Conservation (phyloP, 1,140 invertebrate species). For the Phymorhynchus buccinoides region DNA sequence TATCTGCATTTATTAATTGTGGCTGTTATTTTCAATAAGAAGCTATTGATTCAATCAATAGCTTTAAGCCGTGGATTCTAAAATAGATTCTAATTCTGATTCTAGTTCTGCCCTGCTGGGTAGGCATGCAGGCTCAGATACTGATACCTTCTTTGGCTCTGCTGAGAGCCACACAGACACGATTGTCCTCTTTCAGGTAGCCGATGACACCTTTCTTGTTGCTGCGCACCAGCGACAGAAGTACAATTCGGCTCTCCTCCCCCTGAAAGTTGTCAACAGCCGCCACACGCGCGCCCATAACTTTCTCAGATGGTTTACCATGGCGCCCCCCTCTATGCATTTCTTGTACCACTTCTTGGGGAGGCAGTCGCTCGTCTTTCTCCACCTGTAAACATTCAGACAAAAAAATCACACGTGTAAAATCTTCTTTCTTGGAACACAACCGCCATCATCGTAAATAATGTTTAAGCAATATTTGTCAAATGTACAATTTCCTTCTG, state of each 20-base stretch:
- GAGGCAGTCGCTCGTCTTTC: neutral
- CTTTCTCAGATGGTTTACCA: slow-evolving; percentile 79
- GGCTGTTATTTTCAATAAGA: too few relatives aligned
- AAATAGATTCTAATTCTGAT: too few relatives aligned
- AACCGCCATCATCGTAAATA: too few relatives aligned
- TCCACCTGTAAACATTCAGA: neutral
- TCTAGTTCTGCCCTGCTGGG: too few relatives aligned
- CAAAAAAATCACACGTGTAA: too few relatives aligned
- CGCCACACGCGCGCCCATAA: slow-evolving; percentile 80
- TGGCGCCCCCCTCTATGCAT: neutral
- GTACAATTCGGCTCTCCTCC: slow-evolving; percentile 86
- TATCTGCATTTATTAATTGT: too few relatives aligned
- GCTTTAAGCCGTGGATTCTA: too few relatives aligned
- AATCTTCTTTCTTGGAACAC: too few relatives aligned
- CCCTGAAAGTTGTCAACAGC: slow-evolving; percentile 85
- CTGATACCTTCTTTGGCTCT: slow-evolving; percentile 83
- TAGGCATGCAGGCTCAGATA: too few relatives aligned
- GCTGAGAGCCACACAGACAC: slow-evolving; percentile 87
- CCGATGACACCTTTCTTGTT: slow-evolving; percentile 79
- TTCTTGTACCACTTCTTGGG: slow-evolving; percentile 30
- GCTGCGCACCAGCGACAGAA: slow-evolving; percentile 86
- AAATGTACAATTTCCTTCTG: too few relatives aligned
- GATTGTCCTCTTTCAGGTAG: slow-evolving; percentile 83
- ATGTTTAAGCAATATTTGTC: too few relatives aligned
- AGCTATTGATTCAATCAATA: too few relatives aligned